Base-by-base conservation (phyloP, 1,140 invertebrate species). In the Trichonephila clavipes region DNA sequence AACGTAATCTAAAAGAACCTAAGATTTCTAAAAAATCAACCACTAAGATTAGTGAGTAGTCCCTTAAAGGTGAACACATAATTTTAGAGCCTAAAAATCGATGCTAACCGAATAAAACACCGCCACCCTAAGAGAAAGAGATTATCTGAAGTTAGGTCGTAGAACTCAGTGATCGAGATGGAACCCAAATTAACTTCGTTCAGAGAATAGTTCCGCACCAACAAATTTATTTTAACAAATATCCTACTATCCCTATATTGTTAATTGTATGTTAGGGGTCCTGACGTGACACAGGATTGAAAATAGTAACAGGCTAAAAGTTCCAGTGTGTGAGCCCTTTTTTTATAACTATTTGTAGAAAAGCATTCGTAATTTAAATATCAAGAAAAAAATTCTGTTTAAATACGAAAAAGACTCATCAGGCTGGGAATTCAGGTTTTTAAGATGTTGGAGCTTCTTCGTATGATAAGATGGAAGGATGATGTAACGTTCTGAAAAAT, bases 51-150 rank as follows among this genome's bases (percentile, higher is more conserved):
- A 87, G 85, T 87, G 34, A 10, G 64, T n/a, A n/a, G 8, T 59
- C 85, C 85, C 85, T 28, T 2, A 6, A 24, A 16, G 18, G 14
- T n/a, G n/a, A 10, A 51, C 85, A 58, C 40, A 58, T 58, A 51
- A 58, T 21, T 62, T 24, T n/a, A 87, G 24, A 62, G 21, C 85
- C 59, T 51, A 18, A 89, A 89, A 89, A 89, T 89, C 87, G 87
- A 89, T 89, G 66, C 87, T 89, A 89, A 89, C 87, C 87, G 87
- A 89, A 89, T 89, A 66, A 89, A 64, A 87, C 19, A 34, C 34
- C 34, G 66, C 64, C 87, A 64, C 61, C 64, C 66, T n/a, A 51
- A 64, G 87, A 89, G 72, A 72, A 89, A 44, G 87, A 69, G 34
- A 1, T 28, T 0, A 16, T 66, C 85, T 40, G 85, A 24, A 24